phyloP scores from a whole-genome alignment of 37 sponge, comb jelly and placozoan species.

The Geodia barretti region DNA sequence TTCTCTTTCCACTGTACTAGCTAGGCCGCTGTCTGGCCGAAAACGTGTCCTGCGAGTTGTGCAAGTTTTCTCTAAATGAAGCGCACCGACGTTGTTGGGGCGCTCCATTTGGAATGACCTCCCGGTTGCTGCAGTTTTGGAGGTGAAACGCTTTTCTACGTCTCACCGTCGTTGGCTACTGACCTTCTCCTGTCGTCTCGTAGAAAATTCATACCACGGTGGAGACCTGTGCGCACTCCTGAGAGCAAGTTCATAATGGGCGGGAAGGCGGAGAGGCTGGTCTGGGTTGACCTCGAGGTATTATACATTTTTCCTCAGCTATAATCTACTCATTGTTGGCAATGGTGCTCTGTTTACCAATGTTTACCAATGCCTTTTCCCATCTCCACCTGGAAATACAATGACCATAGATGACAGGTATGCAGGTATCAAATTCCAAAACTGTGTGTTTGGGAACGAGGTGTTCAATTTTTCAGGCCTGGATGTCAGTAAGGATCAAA shows the following conservation, averaged over 20 bases:
- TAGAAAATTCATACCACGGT: constrained; percentile 2
- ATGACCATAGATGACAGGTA: constrained; percentile 41
- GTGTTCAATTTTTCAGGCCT: constrained; percentile 49
- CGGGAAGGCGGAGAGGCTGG: constrained; percentile 9
- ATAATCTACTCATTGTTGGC: neutral
- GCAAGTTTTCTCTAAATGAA: neutral
- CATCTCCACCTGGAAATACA: too few species aligned
- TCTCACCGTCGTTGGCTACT: too few species aligned
- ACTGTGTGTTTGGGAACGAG: neutral
- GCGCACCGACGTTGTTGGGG: neutral
- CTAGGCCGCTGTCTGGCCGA: too few species aligned
- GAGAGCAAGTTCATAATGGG: neutral
- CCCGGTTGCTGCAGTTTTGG: too few species aligned
- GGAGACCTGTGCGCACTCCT: neutral
- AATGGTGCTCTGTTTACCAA: neutral
- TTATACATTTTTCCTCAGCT: too few species aligned
- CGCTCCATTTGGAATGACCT: neutral
- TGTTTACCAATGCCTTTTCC: neutral
- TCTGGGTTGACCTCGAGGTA: constrained; percentile 79
- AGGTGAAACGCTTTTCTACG: too few species aligned
- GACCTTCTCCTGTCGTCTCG: too few species aligned
- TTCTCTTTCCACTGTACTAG: too few species aligned
- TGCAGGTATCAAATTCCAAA: neutral
- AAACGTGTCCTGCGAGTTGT: too few species aligned
- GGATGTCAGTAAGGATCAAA: constrained; percentile 60